Percentiles rank a stretch among this genome's conserved stretches.
Evolutionary conservation across 2,113 vertebrate genomes (phyloP).

Genomic region (Tichodroma muraria): DNA sequence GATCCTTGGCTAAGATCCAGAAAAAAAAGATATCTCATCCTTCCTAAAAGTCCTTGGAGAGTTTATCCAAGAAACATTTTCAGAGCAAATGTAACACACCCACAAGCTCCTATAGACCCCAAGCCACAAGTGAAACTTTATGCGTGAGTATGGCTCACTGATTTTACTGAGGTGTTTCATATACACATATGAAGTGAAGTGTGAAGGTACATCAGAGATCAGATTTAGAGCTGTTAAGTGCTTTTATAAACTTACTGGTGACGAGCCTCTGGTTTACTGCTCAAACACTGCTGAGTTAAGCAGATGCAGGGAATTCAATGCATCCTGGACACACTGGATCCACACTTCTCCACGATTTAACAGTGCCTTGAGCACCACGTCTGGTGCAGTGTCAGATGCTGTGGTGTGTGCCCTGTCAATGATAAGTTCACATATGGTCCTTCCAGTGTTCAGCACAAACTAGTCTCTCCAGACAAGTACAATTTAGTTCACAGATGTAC

Average conservation of each 20-base stretch:
- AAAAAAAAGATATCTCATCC: not conserved
- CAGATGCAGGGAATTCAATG: not conserved
- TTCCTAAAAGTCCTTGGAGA: not conserved
- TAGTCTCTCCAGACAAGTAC: accelerated
- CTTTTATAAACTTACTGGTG: not conserved
- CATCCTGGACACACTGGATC: not conserved
- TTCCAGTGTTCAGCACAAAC: not conserved
- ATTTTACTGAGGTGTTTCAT: slow-evolving; percentile 49
- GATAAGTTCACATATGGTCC: not conserved
- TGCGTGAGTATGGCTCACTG: not conserved
- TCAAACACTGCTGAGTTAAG: not conserved
- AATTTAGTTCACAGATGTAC: not conserved
- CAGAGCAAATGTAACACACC: not conserved
- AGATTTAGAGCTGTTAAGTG: slow-evolving; percentile 16
- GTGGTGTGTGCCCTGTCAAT: not conserved
- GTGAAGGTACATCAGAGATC: slow-evolving; percentile 10
- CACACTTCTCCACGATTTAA: not conserved
- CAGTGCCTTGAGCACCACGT: not conserved
- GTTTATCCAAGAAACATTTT: not conserved
- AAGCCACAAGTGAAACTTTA: not conserved
- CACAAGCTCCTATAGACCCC: not conserved
- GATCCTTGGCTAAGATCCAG: not conserved
- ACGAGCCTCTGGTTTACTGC: not conserved
- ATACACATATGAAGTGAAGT: slow-evolving; percentile 25
- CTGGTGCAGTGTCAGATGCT: not conserved